Base-by-base conservation (phyloP, 1,140 invertebrate genomes). In the Micrasema minimum region DNA sequence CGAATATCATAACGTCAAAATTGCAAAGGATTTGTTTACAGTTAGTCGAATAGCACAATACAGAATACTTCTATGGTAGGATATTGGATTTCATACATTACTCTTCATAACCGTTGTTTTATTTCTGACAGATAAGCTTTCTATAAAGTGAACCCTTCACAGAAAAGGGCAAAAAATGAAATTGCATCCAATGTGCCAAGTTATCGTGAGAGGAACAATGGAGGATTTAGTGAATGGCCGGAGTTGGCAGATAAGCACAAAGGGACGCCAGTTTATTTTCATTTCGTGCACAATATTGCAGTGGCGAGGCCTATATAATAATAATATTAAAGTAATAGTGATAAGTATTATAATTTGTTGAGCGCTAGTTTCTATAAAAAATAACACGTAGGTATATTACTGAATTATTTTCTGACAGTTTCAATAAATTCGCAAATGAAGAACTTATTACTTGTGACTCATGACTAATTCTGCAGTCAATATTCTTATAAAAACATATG, bases 221-320 rank as follows among this genome's bases (percentile, higher is more conserved):
- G 14, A 45, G 66, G 41, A 73, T 73, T 66, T 61, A 69, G 43
- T 69, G 72, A 73, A 73, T 73, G 72, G 72, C 41, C n/a, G n/a
- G n/a, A n/a, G n/a, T n/a, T n/a, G 62, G 46, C 61, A 66, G 66
- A 73, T 72, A 72, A n/a, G 59, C 43, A 71, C 61, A 69, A 64
- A 55, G 59, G 64, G 48, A 46, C 18, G 64, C 41, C 66, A 68
- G 57, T 73, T 69, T 73, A 55, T 73, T 69, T 69, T 69, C 66
- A 69, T 73, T 73, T 73, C 43, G 18, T 37, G 51, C 51, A 55
- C 51, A 55, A 37, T 37, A 55, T 55, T 55, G 51, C 51, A 55
- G 51, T 55, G 51, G 26, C 51, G 51, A 31, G 51, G 18, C n/a
- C n/a, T n/a, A n/a, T n/a, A n/a, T n/a, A n/a, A n/a, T n/a, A n/a